A percentile compares a stretch with the other conserved stretches of the same genome.
Conservation (phyloP, 1,140 invertebrate species). For the Drosophila elegans region DNA sequence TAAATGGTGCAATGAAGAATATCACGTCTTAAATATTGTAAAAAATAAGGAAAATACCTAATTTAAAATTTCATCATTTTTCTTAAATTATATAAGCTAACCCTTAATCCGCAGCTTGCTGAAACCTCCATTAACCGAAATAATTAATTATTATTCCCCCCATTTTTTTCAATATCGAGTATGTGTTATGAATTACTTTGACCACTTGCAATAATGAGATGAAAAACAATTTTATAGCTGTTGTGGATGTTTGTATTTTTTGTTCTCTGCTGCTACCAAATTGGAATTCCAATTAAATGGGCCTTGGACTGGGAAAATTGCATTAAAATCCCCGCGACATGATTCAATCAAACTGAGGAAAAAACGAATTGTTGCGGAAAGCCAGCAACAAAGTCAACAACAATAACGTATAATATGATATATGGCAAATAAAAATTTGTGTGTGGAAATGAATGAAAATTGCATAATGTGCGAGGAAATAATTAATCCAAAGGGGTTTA, state of each 20-base stretch:
- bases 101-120: neutral
- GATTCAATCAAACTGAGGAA: constrained; percentile 55
- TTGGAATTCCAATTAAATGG: constrained; percentile 41
- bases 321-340: constrained; percentile 42
- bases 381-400: constrained; percentile 19
- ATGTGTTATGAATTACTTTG: constrained; percentile 37
- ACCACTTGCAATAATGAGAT: constrained; percentile 42
- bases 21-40: no score
- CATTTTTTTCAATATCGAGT: constrained; percentile 11
- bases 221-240: constrained; percentile 32
- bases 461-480: constrained; percentile 45
- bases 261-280: constrained; percentile 14
- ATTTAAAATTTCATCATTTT: no score
- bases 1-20: neutral
- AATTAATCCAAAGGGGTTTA: constrained; percentile 21
- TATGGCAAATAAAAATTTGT: constrained; percentile 5
- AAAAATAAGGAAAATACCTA: no score
- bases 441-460: constrained; percentile 6
- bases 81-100: neutral
- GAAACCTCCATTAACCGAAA: constrained; percentile 4
- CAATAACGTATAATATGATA: constrained; percentile 29
- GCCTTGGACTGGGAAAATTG: constrained; percentile 25
- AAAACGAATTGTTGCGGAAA: constrained; percentile 50
- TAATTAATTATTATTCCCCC: constrained; percentile 26
- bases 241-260: neutral